Conservation (phyloP, 2,888 invertebrate genomes). For the Eucera pruinosa region DNA sequence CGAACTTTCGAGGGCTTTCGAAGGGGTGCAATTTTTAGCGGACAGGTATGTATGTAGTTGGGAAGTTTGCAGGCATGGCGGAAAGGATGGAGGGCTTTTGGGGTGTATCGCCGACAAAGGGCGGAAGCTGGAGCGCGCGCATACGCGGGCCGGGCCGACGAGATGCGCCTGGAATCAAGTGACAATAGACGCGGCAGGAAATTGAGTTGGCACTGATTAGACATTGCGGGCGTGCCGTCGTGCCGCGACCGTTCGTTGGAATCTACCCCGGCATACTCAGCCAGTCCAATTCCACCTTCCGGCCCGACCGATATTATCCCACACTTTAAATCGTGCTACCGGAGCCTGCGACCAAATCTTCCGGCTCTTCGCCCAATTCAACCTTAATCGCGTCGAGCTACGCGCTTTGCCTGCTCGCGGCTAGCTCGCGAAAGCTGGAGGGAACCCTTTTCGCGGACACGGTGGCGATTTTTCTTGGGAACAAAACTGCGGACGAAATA, state of each 20-base stretch:
- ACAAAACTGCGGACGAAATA: neutral
- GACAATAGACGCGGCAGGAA: conserved; percentile 78
- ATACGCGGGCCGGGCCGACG: conserved; percentile 50
- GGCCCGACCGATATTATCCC: conserved; percentile 64
- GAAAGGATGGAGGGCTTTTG: conserved; percentile 32
- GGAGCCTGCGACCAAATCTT: neutral
- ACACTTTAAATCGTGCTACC: conserved; percentile 64
- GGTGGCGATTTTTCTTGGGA: neutral
- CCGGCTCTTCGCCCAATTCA: neutral
- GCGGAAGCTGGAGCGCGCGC: conserved; percentile 18
- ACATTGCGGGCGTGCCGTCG: conserved; percentile 82
- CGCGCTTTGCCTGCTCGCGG: neutral
- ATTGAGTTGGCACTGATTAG: conserved; percentile 84
- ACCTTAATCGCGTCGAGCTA: conserved; percentile 1
- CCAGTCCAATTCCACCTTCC: conserved; percentile 65
- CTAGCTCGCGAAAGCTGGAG: neutral
- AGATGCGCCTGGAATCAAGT: conserved; percentile 70
- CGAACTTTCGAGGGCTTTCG: neutral
- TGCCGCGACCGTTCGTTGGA: conserved; percentile 79
- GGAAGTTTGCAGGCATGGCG: conserved; percentile 6
- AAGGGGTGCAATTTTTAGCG: neutral
- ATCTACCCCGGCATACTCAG: conserved; percentile 76
- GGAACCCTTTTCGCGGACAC: neutral
- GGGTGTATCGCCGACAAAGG: conserved; percentile 37
- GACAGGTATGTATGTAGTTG: neutral